Evolutionary conservation across 2,113 vertebrate species (phyloP).

Genomic region (Xerus inauris): DNA sequence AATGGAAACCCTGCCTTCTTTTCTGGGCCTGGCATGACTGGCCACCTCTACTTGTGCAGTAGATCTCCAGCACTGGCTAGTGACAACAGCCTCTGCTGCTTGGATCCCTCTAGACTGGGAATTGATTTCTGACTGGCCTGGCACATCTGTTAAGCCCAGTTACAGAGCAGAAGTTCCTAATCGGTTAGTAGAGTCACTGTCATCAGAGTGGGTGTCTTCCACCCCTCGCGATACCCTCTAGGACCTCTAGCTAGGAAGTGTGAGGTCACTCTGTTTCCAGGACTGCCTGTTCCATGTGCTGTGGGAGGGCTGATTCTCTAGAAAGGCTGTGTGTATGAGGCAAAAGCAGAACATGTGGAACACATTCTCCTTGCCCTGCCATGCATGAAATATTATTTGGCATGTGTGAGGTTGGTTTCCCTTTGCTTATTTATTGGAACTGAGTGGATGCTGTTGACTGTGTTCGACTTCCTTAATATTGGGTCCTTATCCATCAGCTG

Average conservation of each 20-base stretch:
- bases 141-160: not conserved
- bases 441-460: not conserved
- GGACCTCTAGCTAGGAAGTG: not conserved
- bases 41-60: not conserved
- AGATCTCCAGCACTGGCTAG: not conserved
- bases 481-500: not conserved
- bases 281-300: not conserved
- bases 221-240: not conserved
- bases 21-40: not conserved
- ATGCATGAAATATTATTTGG: not conserved
- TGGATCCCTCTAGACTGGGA: not conserved
- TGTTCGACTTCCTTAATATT: not conserved
- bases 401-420: not conserved
- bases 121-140: not conserved
- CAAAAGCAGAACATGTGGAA: not conserved
- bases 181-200: not conserved
- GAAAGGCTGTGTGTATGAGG: not conserved
- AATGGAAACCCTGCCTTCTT: not conserved
- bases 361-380: not conserved
- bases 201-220: not conserved
- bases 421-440: not conserved
- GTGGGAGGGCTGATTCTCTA: not conserved
- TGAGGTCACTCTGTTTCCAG: not conserved
- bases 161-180: not conserved
- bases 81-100: not conserved